These are phyloP conservation scores for Eurosta solidaginis DNA, from an alignment of 1,140 invertebrate species.

Conservation along the genomic window DNA sequence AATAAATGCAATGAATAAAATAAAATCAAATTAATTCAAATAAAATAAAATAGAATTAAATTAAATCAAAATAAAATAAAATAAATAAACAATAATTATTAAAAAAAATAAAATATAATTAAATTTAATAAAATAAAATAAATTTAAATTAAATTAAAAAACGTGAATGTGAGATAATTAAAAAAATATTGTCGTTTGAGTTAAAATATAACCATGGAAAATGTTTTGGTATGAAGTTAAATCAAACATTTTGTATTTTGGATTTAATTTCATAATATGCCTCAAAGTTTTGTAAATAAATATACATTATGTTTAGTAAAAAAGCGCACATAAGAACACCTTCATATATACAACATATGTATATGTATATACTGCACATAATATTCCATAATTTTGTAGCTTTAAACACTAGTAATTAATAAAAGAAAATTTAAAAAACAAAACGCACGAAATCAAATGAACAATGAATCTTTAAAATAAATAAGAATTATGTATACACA, in stretches of 20 bases:
- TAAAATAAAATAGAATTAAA: not conserved
- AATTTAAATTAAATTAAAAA: not conserved
- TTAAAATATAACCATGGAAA: too few relatives aligned
- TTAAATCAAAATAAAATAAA: too few relatives aligned
- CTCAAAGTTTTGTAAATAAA: slow-evolving; percentile 1
- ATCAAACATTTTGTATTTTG: not conserved
- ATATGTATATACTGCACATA: not conserved
- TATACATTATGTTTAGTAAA: too few relatives aligned
- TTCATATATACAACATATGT: not conserved
- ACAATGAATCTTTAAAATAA: slow-evolving; percentile 25
- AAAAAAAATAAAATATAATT: not conserved
- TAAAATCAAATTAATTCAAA: not conserved
- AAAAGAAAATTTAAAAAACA: not conserved
- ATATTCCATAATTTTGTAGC: slow-evolving; percentile 10
- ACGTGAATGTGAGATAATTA: too few relatives aligned
- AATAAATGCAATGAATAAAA: not conserved
- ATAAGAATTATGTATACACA: not conserved
- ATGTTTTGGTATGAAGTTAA: too few relatives aligned
- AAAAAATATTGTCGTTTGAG: too few relatives aligned
- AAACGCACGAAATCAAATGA: slow-evolving; percentile 23
- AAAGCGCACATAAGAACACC: too few relatives aligned
- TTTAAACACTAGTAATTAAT: not conserved
- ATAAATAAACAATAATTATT: too few relatives aligned
- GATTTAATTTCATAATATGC: not conserved
- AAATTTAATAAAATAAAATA: not conserved